Evolutionary conservation across 2,113 vertebrate species (phyloP).

Genomic region (Lethenteron reissneri): DNA sequence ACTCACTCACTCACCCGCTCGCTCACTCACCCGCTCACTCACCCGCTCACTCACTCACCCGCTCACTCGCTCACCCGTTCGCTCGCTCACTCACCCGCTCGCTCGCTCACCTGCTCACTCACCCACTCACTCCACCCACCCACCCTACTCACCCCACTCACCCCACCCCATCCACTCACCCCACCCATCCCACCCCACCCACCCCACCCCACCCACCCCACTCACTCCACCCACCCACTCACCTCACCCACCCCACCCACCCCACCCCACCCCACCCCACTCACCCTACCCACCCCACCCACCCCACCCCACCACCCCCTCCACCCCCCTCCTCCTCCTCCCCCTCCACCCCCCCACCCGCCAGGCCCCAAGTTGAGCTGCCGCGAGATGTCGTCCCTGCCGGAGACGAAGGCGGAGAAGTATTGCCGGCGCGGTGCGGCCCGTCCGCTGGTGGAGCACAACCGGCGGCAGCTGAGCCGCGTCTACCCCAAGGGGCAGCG

Average conservation of each 20-base stretch:
- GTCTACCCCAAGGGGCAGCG: constrained; percentile 94
- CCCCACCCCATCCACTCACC: no score
- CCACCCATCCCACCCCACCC: no score
- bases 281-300: background rate
- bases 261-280: no score
- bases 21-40: background rate
- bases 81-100: background rate
- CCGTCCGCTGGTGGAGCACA: constrained; percentile 94
- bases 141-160: no score
- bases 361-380: constrained; percentile 84
- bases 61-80: background rate
- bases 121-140: no score
- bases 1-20: background rate
- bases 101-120: background rate
- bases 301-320: background rate
- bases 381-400: constrained; percentile 93
- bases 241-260: no score
- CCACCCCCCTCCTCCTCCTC: background rate
- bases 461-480: constrained; percentile 78
- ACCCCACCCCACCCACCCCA: no score
- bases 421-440: constrained; percentile 86
- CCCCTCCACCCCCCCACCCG: constrained; percentile 15
- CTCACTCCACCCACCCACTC: no score
- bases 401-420: constrained; percentile 88
- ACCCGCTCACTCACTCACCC: background rate